Percentiles rank a stretch among this genome's conserved stretches.
phyloP scores from a whole-genome alignment of 2,113 vertebrate genomes.

The Indicator indicator region DNA sequence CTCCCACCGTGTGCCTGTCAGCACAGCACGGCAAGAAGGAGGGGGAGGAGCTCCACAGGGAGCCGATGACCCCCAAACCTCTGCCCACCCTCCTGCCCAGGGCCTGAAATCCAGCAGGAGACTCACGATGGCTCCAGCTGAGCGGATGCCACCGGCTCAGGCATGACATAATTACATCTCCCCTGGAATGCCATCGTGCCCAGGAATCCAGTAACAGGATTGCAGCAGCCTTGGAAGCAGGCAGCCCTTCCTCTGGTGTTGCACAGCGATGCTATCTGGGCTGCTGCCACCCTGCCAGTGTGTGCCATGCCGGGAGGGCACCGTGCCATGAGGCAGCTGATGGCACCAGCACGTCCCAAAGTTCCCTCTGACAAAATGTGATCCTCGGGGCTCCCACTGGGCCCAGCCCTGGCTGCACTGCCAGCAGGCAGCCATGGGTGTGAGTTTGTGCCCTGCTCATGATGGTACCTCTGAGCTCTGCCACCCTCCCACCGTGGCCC shows the following conservation, averaged over 20 bases:
- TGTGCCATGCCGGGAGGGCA: fast-evolving
- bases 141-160: not conserved
- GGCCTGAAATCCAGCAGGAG: fast-evolving
- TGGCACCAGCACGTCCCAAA: not conserved
- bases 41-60: not conserved
- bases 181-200: not conserved
- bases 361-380: not conserved
- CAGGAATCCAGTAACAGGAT: not conserved
- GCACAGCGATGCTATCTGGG: not conserved
- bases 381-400: fast-evolving
- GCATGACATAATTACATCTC: not conserved
- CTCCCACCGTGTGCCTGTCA: fast-evolving
- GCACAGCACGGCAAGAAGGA: fast-evolving
- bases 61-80: not conserved
- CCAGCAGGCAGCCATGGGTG: fast-evolving
- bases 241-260: not conserved
- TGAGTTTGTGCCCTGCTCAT: not conserved
- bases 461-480: not conserved
- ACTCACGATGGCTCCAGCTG: fast-evolving
- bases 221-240: not conserved
- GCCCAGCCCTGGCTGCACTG: not conserved
- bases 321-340: not conserved
- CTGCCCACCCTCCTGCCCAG: fast-evolving
- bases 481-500: fast-evolving
- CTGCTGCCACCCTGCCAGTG: not conserved